Evolutionary conservation across 2,113 vertebrate genomes (phyloP), one percentile per base, ranked within the genome.

Genomic region (Falcunculus frontatus): DNA sequence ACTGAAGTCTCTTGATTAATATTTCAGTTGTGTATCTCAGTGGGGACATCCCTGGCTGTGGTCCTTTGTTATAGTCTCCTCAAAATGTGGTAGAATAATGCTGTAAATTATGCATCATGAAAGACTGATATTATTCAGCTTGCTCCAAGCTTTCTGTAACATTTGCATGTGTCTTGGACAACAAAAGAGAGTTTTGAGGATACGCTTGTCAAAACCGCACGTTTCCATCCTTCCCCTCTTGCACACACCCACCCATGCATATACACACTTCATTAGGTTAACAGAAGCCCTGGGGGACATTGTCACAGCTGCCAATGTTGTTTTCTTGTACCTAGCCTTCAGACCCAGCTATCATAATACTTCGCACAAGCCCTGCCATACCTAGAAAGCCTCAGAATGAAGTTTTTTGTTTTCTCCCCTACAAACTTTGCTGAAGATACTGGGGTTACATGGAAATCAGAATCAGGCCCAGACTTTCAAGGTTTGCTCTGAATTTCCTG

Each of bases 401-500:
- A 81, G 22, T 26, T 12, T 46, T 46, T 9, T 50, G 6, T 69
- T 86, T 80, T 78, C 49, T 78, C 10, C 44, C 8, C 1, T 16
- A 60, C 11, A 78, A 84, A 63, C 21, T 22, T 59, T 72, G 39
- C 7, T 52, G 47, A 74, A 88, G 68, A 72, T 27, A 16, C 52
- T 64, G 60, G 16, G 60, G 13, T 72, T 50, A 50, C 53, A 80
- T 22, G 25, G 52, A 90, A 84, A 88, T 84, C 55, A 88, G 72
- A 84, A 88, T 91, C 67, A 86, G 78, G 35, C 82, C 39, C 79
- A 86, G 65, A 69, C 27, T 85, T 86, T 53, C 59, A 95, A 76
- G 30, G 49, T 83, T 95, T 90, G 27, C 68, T 84, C 88, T 70
- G 64, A 84, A 57, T 94, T 93, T 95, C 84, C 63, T 67, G 49